A percentile compares a stretch with the other conserved stretches of the same genome.
phyloP scores from a whole-genome alignment of 2,113 vertebrate species.

The Neodontobutis hainanensis region DNA sequence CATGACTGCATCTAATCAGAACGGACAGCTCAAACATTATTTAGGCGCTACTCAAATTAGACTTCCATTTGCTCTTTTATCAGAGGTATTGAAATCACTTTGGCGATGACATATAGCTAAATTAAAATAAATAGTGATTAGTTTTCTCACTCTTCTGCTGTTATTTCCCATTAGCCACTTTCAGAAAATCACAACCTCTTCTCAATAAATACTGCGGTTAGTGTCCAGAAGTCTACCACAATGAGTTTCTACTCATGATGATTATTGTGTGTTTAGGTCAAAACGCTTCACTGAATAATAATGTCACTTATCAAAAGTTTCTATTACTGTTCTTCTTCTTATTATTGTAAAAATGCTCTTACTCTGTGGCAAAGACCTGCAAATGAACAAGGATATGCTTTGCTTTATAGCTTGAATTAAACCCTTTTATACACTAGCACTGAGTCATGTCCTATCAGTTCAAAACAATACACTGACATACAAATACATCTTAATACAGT shows the following conservation, averaged over 20 bases:
- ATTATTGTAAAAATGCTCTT: too few relatives aligned
- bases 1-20: slow-evolving; percentile 33
- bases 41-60: slow-evolving; percentile 26
- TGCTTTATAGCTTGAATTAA: too few relatives aligned
- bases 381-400: too few relatives aligned
- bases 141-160: slow-evolving; percentile 35
- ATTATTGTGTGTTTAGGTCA: too few relatives aligned
- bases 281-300: neutral
- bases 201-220: slow-evolving; percentile 30
- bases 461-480: too few relatives aligned
- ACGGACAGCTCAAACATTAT: slow-evolving; percentile 33
- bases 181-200: slow-evolving; percentile 15
- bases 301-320: too few relatives aligned
- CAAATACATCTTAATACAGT: neutral
- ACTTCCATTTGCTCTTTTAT: slow-evolving; percentile 26
- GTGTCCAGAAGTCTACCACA: slow-evolving; percentile 29
- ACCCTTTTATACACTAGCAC: too few relatives aligned
- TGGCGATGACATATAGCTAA: slow-evolving; percentile 41
- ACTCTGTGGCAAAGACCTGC: too few relatives aligned
- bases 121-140: slow-evolving; percentile 39
- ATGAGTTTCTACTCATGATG: slow-evolving; percentile 42
- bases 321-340: too few relatives aligned
- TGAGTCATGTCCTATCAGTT: too few relatives aligned
- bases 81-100: slow-evolving; percentile 27
- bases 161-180: slow-evolving; percentile 40